phyloP scores from a whole-genome alignment of 2,113 vertebrate species.

The Anarhynchus alexandrinus region DNA sequence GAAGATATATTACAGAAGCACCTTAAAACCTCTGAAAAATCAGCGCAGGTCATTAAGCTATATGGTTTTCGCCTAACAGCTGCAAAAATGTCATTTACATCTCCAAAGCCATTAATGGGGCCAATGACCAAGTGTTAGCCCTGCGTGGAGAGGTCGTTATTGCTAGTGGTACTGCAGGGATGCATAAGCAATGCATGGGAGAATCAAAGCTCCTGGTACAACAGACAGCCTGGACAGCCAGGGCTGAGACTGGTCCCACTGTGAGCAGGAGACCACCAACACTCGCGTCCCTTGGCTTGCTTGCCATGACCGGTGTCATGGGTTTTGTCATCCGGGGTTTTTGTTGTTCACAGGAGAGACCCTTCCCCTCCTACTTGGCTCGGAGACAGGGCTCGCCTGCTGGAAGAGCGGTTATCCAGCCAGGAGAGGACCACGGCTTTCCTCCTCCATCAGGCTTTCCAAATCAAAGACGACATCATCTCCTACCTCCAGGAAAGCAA shows the following conservation, averaged over 20 bases:
- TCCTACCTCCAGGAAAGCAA: slow-evolving; percentile 66
- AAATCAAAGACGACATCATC: slow-evolving; percentile 78
- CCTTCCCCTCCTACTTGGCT: slow-evolving; percentile 14
- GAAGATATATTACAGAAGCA: not conserved
- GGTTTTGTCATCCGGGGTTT: not conserved
- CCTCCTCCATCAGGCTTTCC: slow-evolving; percentile 81
- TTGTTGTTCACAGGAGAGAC: not conserved
- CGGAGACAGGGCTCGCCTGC: slow-evolving; percentile 3
- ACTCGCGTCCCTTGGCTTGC: not conserved
- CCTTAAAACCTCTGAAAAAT: not conserved
- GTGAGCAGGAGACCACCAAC: accelerated
- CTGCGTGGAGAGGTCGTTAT: not conserved
- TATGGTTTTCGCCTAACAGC: not conserved
- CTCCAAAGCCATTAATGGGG: no score
- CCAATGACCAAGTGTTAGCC: no score
- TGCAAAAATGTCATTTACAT: not conserved
- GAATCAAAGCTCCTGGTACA: not conserved
- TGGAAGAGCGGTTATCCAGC: slow-evolving; percentile 66
- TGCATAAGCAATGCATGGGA: accelerated
- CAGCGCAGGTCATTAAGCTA: not conserved
- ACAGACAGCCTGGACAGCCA: accelerated
- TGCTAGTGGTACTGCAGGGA: not conserved
- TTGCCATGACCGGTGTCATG: accelerated
- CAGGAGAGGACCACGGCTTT: slow-evolving; percentile 74
- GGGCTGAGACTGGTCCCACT: not conserved